Conservation (phyloP, 2,797 vertebrate genomes). For the Muscicapa striata region DNA sequence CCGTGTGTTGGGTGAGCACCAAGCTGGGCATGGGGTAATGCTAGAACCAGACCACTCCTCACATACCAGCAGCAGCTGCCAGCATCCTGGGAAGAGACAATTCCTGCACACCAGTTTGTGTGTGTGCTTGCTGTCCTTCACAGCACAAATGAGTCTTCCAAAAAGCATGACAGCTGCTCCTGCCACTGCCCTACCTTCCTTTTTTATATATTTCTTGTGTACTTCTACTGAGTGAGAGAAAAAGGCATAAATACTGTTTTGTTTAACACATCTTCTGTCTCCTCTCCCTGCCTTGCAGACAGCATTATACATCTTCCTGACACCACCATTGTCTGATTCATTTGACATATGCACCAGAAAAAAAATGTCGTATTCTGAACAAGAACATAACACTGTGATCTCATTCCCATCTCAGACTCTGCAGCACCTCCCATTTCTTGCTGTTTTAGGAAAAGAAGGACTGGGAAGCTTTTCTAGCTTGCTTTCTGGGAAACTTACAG, state of each 20-base stretch:
- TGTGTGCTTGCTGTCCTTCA: background rate
- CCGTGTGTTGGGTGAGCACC: background rate
- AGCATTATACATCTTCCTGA: conserved; percentile 47
- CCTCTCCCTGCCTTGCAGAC: conserved; percentile 33
- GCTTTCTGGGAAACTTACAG: background rate
- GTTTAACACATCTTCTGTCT: conserved; percentile 26
- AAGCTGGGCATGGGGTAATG: fast-evolving
- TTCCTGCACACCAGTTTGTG: background rate
- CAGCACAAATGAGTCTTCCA: fast-evolving
- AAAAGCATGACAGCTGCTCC: background rate
- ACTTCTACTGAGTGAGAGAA: background rate
- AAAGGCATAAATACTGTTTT: background rate
- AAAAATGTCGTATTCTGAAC: conserved; percentile 45
- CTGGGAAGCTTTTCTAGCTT: background rate
- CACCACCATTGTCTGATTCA: conserved; percentile 58
- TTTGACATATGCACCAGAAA: conserved; percentile 63
- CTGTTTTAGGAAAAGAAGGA: background rate
- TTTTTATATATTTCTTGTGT: background rate
- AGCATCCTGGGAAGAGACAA: background rate
- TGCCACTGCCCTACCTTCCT: background rate
- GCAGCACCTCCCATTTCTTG: background rate
- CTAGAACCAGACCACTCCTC: background rate
- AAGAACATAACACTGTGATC: conserved; percentile 51
- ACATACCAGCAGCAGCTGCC: background rate
- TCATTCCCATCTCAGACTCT: conserved; percentile 32